These are phyloP conservation scores for Zygaena filipendulae DNA, from an alignment of 2,888 invertebrate genomes.

Conservation along the genomic window DNA sequence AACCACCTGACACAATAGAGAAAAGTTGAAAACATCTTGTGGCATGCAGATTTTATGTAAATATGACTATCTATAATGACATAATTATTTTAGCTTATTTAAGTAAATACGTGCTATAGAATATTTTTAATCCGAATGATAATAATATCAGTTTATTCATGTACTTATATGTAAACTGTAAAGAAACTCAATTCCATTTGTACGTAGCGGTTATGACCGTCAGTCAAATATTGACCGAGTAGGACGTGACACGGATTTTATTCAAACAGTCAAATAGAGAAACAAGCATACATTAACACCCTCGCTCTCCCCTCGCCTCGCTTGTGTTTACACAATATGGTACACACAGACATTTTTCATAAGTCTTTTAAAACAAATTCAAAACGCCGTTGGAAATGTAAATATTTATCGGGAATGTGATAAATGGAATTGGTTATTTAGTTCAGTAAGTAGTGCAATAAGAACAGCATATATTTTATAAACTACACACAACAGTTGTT, in stretches of 20 bases:
- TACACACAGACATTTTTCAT: too few relatives aligned
- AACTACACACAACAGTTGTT: too few relatives aligned
- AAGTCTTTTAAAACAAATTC: too few relatives aligned
- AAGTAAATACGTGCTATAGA: not conserved
- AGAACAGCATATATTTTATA: too few relatives aligned
- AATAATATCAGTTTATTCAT: too few relatives aligned
- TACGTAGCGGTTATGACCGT: constrained; percentile 60
- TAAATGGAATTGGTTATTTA: too few relatives aligned
- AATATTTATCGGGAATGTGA: too few relatives aligned
- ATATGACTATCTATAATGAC: not conserved
- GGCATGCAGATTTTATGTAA: not conserved
- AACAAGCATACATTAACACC: constrained; percentile 46
- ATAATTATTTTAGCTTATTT: not conserved
- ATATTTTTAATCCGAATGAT: too few relatives aligned
- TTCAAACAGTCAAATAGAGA: constrained; percentile 60
- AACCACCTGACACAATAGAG: constrained; percentile 30
- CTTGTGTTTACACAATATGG: too few relatives aligned
- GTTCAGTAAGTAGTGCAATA: too few relatives aligned
- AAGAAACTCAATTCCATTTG: constrained; percentile 46
- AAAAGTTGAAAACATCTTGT: constrained; percentile 5
- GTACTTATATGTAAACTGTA: constrained; percentile 2
- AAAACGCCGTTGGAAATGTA: too few relatives aligned
- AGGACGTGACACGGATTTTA: constrained; percentile 64
- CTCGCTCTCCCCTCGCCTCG: constrained; percentile 20
- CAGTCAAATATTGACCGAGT: constrained; percentile 60